phyloP scores from a whole-genome alignment of 2,888 invertebrate species.

The Autographa gamma region DNA sequence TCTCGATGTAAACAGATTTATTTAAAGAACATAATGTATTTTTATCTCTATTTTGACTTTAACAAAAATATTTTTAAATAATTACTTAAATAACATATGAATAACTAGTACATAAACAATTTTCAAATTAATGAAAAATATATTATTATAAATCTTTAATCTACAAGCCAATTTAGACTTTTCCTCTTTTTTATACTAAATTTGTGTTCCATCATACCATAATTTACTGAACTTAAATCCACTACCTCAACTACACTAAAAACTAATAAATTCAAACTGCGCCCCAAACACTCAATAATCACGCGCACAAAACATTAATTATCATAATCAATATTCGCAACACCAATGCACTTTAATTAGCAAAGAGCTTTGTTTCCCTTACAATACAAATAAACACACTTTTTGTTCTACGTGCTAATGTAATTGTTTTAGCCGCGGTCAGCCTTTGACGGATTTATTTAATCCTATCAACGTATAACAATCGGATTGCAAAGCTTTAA shows the following conservation, averaged over 20 bases:
- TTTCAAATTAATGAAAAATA: no score
- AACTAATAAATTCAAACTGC: slow-evolving; percentile 35
- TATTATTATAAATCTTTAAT: no score
- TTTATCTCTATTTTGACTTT: background rate
- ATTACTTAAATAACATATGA: no score
- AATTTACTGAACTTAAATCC: background rate
- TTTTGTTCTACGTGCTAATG: slow-evolving; percentile 6
- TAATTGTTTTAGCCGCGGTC: background rate
- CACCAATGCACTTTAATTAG: slow-evolving; percentile 66
- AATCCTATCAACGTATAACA: no score
- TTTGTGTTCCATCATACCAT: no score
- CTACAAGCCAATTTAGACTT: no score
- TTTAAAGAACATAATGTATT: background rate
- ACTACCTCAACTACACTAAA: background rate
- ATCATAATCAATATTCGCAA: slow-evolving; percentile 59
- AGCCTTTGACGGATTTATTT: background rate
- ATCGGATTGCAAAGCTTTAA: no score
- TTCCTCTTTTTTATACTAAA: no score
- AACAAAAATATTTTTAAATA: no score
- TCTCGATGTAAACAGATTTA: slow-evolving; percentile 60
- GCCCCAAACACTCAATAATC: slow-evolving; percentile 53
- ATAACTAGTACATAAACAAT: no score
- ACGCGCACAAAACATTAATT: slow-evolving; percentile 59
- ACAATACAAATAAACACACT: slow-evolving; percentile 25
- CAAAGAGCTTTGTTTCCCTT: slow-evolving; percentile 36